Evolutionary conservation across 23 tunicate species (phyloP).

Genomic region (Halocynthia roretzi): DNA sequence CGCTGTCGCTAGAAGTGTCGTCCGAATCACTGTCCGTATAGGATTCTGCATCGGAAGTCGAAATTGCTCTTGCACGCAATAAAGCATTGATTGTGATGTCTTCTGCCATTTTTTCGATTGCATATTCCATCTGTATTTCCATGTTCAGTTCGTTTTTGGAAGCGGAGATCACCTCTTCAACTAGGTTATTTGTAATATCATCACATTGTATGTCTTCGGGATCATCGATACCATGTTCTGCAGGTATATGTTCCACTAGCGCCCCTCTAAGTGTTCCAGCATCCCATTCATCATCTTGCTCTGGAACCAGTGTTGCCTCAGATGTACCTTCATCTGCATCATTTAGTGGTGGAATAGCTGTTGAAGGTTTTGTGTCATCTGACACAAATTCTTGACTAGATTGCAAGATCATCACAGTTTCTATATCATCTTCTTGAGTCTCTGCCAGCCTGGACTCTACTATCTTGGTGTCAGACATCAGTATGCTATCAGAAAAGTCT

Average conservation of each 20-base stretch:
- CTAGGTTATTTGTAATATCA: neutral
- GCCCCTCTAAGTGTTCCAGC: no score
- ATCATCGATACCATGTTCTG: neutral
- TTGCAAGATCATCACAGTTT: no score
- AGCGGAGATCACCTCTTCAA: neutral
- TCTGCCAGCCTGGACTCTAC: no score
- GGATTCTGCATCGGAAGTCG: neutral
- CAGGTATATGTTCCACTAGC: neutral
- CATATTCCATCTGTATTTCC: neutral
- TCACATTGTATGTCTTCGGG: neutral
- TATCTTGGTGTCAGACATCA: no score
- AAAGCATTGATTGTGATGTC: neutral
- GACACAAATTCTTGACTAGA: no score
- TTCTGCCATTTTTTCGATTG: neutral
- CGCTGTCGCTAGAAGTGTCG: neutral
- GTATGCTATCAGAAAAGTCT: no score
- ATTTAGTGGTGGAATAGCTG: no score
- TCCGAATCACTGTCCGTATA: neutral
- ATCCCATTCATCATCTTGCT: no score
- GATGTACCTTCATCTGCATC: no score
- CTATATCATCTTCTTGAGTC: no score
- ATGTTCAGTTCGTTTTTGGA: neutral
- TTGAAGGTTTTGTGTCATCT: no score
- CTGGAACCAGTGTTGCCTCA: no score
- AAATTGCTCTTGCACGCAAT: neutral